Evolutionary conservation across 2,797 vertebrate genomes (phyloP), one percentile per base, ranked within the genome.

Genomic region (Sciurus carolinensis): DNA sequence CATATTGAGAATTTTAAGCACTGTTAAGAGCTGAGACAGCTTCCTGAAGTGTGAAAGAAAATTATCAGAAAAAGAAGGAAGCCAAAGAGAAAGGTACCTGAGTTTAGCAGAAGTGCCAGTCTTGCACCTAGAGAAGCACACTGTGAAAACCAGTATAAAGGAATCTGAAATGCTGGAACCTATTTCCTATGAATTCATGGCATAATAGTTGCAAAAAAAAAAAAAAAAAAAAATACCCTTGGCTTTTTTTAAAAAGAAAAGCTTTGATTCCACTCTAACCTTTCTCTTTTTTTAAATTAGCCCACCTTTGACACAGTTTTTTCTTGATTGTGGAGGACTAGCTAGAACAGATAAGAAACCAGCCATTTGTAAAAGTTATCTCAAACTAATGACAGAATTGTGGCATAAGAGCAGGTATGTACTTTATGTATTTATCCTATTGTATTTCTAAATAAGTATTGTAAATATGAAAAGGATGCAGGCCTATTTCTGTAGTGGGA

Each of bases 291-390:
- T 92, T 97, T 72, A 54, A 69, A 91, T 80, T 97, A 99, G 99
- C 97, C 99, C 99, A 15, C 99, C 99, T 69, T 98, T 99, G 98
- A 99, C 99, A 0, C 99, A 99, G 94, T 99, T 99, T 98, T 99
- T 99, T 97, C 98, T 99, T 75, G 99, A 99, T 97, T 99, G 99
- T 8, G 99, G 99, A 39, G 99, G 99, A 95, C 98, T 99, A 97
- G 99, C 99, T 81, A 99, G 99, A 97, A 99, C 99, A 1, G 99
- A 99, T 98, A 99, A 99, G 99, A 99, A 99, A 98, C 99, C 99
- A 0, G 99, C 99, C 1, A 99, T 99, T 95, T 99, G 99, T 98
- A 99, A 99, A 99, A 99, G 99, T 98, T 99, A 99, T 98, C 99
- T 99, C 98, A 99, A 99, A 97, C 99, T 99, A 20, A 99, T 99